Base-by-base conservation (phyloP, 2,888 invertebrate genomes). In the Tetranychus piercei region DNA sequence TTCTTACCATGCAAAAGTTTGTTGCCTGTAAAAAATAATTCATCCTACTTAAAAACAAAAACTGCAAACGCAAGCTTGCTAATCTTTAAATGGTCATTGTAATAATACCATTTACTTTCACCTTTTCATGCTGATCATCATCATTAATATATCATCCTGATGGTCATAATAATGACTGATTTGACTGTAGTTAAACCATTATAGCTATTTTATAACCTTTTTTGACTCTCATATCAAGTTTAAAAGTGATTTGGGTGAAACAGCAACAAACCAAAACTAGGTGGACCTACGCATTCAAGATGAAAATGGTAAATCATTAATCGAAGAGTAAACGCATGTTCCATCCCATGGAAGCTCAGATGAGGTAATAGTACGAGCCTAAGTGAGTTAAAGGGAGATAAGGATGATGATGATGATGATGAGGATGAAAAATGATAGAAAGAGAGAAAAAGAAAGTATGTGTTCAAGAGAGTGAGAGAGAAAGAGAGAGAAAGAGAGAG, bases 241-340 rank as follows among this genome's bases (percentile, higher is more conserved):
- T 34, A 34, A 34, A 34, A 34, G 34, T 34, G 34, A 15, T 55
- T 55, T 55, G 55, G 55, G 15, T 55, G 55, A 55, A 15, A 55
- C 11, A 55, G 55, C 55, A 55, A 15, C 9, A 55, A 55, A 55
- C 15, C 55, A 9, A 55, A 55, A 15, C 15, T 55, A 55, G 55
- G 55, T 55, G 55, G 55, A 55, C 55, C 55, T 55, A 55, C 55
- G 55, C 55, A 55, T 55, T 55, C 55, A 55, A 55, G 55, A 55
- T 55, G 34, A 34, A 55, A 55, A 55, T 55, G 55, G 55, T 55
- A 15, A 55, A 55, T 55, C 55, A 55, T 55, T 55, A 55, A 55
- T 55, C 55, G 55, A 55, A 15, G 15, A 55, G 55, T 55, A 55
- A 55, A 55, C 55, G 55, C 55, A 55, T 55, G 55, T 55, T 55